These are phyloP conservation scores for Caenorhabditis drosophilae DNA, from an alignment of 2,888 invertebrate species.

Conservation along the genomic window DNA sequence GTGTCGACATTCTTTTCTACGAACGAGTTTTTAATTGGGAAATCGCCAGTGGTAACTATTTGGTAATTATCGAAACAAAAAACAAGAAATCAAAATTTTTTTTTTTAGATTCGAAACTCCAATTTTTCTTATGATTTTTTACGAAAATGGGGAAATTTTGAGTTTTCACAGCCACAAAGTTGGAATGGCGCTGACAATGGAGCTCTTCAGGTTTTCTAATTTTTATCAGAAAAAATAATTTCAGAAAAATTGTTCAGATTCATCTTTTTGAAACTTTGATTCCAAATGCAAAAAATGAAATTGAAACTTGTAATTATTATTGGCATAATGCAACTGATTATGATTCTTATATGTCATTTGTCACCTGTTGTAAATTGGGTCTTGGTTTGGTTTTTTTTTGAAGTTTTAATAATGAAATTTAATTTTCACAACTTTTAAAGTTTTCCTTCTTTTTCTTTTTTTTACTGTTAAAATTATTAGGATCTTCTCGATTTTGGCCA, in stretches of 20 bases:
- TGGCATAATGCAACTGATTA: slow-evolving; percentile 61
- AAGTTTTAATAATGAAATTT: neutral
- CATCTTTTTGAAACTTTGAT: slow-evolving; percentile 62
- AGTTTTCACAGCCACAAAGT: slow-evolving; percentile 55
- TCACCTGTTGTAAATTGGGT: slow-evolving; percentile 60
- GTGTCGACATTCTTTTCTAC: slow-evolving; percentile 66
- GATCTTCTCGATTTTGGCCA: slow-evolving; percentile 54
- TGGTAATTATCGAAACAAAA: slow-evolving; percentile 36
- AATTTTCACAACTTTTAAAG: no score
- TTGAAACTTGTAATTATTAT: slow-evolving; percentile 51
- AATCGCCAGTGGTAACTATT: slow-evolving; percentile 67
- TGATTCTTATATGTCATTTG: slow-evolving; percentile 65
- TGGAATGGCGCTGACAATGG: slow-evolving; percentile 67
- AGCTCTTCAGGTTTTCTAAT: slow-evolving; percentile 37
- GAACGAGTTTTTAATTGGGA: slow-evolving; percentile 69
- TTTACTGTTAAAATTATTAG: slow-evolving; percentile 2
- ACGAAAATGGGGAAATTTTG: slow-evolving; percentile 54
- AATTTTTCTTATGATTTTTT: slow-evolving; percentile 45
- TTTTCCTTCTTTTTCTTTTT: no score
- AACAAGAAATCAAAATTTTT: neutral
- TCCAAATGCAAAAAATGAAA: slow-evolving; percentile 48
- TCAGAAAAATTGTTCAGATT: slow-evolving; percentile 36
- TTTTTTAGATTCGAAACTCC: slow-evolving; percentile 46
- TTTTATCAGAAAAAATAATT: no score
- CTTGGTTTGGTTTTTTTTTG: slow-evolving; percentile 12